Base-by-base conservation (phyloP, 1,140 invertebrate genomes). In the Ctenoplectra terminalis region DNA sequence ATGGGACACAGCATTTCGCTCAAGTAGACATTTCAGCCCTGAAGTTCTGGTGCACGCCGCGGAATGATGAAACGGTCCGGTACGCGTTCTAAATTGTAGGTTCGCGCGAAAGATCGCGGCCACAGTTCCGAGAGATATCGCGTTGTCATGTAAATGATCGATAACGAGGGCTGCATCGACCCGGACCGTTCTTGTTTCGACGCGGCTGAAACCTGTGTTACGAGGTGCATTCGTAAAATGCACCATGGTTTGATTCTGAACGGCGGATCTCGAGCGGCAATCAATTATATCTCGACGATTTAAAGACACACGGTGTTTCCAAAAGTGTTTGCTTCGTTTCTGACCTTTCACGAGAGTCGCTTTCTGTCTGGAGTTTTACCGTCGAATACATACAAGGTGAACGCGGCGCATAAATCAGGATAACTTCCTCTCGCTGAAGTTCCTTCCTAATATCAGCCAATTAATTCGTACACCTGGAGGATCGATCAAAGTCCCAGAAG, bases 111-210 rank as follows among this genome's bases (percentile, higher is more conserved):
- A 52, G 58, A 58, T 54, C 56, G 34, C 20, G 37, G 50, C 3
- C 29, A 26, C 2, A 64, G 34, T 46, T 52, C 34, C n/a, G 13
- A 58, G 31, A 58, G 26, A 52, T 34, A 48, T 77, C 46, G 54
- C 63, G 29, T 60, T 82, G 70, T 73, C 83, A 63, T 43, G 43
- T 34, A 64, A 84, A 81, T 81, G 77, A 81, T 82, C 58, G 76
- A 85, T 81, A 76, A 66, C 29, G 69, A 40, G 34, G 60, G 20
- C 23, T 20, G 58, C 37, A 60, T 15, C 50, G 64, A 66, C 46
- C 15, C n/a, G 23, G 29, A 20, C 23, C 26, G 34, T 52, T 75
- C 73, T 54, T 48, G 40, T 61, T 69, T 11, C 8, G 29, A 46
- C 20, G 20, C 20, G 11, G 3, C 23, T n/a, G 23, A 20, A n/a